phyloP scores from a whole-genome alignment of 2,797 vertebrate genomes.

The Anas capensis region DNA sequence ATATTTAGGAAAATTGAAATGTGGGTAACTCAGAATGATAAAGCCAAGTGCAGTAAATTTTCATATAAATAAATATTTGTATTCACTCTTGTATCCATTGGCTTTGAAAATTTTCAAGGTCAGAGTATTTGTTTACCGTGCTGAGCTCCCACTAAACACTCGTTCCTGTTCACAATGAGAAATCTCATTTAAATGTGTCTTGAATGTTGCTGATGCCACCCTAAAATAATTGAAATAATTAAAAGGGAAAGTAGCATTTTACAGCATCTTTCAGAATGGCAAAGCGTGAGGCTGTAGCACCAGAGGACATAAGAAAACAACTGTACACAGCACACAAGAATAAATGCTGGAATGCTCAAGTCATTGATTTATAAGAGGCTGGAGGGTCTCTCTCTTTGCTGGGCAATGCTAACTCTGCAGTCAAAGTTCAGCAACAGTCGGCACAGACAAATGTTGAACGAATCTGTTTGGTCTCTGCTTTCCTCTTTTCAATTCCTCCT shows the following conservation, averaged over 20 bases:
- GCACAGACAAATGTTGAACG: background rate
- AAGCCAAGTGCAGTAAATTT: conserved; percentile 71
- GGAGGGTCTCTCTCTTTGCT: conserved; percentile 31
- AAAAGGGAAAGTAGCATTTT: background rate
- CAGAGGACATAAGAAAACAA: background rate
- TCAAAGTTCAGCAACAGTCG: conserved; percentile 56
- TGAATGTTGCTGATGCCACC: conserved; percentile 6
- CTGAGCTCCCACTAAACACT: conserved; percentile 47
- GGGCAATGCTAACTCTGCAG: conserved; percentile 9
- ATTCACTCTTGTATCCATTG: conserved; percentile 38
- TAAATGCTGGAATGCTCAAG: conserved; percentile 14
- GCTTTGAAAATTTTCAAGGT: conserved; percentile 74
- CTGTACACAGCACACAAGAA: background rate
- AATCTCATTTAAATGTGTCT: conserved; percentile 14
- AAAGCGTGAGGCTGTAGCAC: background rate
- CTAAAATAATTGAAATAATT: conserved; percentile 60
- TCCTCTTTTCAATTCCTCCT: conserved; percentile 51
- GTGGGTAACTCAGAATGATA: conserved; percentile 71
- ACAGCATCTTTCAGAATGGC: background rate
- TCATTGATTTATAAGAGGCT: conserved; percentile 61
- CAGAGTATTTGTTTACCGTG: conserved; percentile 60
- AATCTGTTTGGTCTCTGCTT: background rate
- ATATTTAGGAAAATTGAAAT: conserved; percentile 78
- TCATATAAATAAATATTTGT: conserved; percentile 75
- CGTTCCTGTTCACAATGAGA: conserved; percentile 7